Percentiles rank a stretch among this genome's conserved stretches.
These are phyloP conservation scores for Herminia tarsipennalis DNA, from an alignment of 2,888 invertebrate species.

Conservation along the genomic window DNA sequence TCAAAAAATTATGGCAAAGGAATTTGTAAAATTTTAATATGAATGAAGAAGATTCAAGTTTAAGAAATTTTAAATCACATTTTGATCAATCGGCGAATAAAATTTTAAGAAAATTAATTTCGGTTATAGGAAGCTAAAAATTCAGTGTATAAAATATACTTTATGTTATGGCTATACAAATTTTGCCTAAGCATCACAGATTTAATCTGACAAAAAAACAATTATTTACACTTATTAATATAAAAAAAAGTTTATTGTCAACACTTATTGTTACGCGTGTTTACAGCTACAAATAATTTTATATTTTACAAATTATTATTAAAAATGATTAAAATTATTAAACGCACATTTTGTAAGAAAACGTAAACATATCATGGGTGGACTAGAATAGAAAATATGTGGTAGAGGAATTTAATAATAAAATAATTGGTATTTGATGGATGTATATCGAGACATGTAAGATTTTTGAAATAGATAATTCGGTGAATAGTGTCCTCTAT, in stretches of 20 bases:
- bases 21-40: no score
- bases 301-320: background rate
- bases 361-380: conserved; percentile 47
- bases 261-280: no score
- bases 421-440: background rate
- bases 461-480: background rate
- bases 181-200: background rate
- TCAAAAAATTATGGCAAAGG: no score
- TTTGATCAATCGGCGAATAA: no score
- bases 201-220: conserved; percentile 42
- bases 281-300: no score
- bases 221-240: conserved; percentile 24
- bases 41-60: no score
- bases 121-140: background rate
- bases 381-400: conserved; percentile 16
- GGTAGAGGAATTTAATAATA: conserved; percentile 5
- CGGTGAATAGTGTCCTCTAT: background rate
- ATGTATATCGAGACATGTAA: background rate
- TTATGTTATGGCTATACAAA: background rate
- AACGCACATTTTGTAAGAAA: conserved; percentile 26
- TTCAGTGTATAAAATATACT: background rate
- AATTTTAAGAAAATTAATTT: no score
- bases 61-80: no score
- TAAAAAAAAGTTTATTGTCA: no score
- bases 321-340: conserved; percentile 8